Evolutionary conservation across 2,113 vertebrate species (phyloP).

Genomic region (Podocnemis expansa): DNA sequence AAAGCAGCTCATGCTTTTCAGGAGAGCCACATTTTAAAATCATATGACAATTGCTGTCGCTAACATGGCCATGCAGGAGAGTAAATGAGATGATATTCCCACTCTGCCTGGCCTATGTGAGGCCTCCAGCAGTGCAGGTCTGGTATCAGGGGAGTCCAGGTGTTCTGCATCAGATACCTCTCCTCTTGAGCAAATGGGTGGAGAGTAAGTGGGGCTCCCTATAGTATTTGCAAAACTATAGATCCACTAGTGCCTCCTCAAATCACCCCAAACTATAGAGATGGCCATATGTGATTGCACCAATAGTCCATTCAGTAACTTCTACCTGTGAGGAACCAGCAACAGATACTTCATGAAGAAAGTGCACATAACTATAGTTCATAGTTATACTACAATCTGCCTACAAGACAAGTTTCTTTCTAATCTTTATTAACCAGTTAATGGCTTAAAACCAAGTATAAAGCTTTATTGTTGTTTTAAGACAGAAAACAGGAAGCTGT

Average conservation of each 20-base stretch:
- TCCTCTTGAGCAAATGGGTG: not conserved
- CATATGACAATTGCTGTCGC: not conserved
- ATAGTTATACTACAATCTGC: not conserved
- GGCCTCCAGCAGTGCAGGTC: not conserved
- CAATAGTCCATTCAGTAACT: not conserved
- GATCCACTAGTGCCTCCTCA: not conserved
- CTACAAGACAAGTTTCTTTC: not conserved
- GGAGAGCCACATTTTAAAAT: not conserved
- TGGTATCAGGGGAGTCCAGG: not conserved
- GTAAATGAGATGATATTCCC: not conserved
- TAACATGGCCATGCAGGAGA: not conserved
- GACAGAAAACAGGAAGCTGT: not conserved
- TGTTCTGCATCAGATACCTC: not conserved
- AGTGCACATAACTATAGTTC: not conserved
- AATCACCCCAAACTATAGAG: not conserved
- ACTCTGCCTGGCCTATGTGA: not conserved
- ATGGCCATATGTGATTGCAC: not conserved
- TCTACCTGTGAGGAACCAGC: not conserved
- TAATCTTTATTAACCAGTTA: not conserved
- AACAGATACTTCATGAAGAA: not conserved
- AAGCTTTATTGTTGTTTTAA: not conserved
- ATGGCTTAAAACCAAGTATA: not conserved
- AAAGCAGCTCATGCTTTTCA: not conserved
- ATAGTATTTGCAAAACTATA: not conserved
- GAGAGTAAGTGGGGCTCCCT: not conserved